Evolutionary conservation across 2,113 vertebrate genomes (phyloP).

Genomic region (Heptranchias perlo): DNA sequence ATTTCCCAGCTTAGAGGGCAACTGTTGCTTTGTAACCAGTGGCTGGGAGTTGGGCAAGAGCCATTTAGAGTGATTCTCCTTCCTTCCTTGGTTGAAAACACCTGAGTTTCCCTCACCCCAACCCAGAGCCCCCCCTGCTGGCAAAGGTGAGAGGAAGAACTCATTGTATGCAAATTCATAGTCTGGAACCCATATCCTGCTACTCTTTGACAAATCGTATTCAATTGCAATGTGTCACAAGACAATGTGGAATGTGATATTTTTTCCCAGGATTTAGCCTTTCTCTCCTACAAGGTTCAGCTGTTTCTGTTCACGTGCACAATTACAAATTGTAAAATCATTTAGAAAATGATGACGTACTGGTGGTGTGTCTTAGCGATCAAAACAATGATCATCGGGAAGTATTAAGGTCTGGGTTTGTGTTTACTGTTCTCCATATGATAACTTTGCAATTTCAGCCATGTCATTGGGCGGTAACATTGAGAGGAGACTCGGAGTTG

Average conservation of each 20-base stretch:
- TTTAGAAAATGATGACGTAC: not conserved
- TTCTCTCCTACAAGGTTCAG: not conserved
- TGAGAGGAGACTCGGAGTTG: not conserved
- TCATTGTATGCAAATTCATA: not conserved
- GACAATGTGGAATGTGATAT: not conserved
- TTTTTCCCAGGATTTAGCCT: not conserved
- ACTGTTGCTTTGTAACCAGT: not conserved
- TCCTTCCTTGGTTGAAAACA: not conserved
- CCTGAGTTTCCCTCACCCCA: not conserved
- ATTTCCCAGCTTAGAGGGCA: not conserved
- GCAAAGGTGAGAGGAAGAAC: not conserved
- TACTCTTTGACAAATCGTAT: not conserved
- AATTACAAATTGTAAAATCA: not conserved
- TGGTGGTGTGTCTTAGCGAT: not conserved
- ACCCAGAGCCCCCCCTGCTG: not conserved
- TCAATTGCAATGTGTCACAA: not conserved
- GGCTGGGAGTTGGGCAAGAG: not conserved
- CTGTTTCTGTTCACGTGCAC: not conserved
- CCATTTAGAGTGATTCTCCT: not conserved
- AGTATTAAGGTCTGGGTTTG: not conserved
- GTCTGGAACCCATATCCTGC: not conserved
- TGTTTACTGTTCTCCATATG: not conserved
- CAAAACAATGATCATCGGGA: too few species aligned
- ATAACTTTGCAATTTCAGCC: not conserved
- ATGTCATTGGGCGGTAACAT: not conserved